Evolutionary conservation across 2,113 vertebrate genomes (phyloP), one percentile per base, ranked within the genome.

Genomic region (Melanotaenia duboulayi): DNA sequence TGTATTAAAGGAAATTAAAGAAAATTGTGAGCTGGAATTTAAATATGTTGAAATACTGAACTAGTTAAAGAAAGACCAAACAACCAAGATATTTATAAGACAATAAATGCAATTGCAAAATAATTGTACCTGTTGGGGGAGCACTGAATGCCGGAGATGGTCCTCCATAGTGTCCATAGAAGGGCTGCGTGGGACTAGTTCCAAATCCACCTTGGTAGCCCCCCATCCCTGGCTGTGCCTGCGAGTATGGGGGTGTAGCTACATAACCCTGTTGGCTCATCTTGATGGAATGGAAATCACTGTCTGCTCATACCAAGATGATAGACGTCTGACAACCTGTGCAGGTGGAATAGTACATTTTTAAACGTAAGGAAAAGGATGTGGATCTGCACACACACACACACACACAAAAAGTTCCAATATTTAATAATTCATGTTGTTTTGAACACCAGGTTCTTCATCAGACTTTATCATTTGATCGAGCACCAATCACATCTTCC

Each of bases 191-290:
- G 73, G 76, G 86, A 65, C 93, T 72, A 44, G 91, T 49, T 32
- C 95, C 95, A 58, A 94, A 96, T 17, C 93, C 93, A 74, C 91
- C 73, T 71, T 95, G 92, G 89, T 95, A 96, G 17, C 93, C 92
- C 74, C 95, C 96, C 83, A 97, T 94, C 88, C 95, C 95, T n/a
- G 96, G 89, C 83, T 97, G 97, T 48, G 96, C 90, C 51, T 99
- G 96, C 56, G 97, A 97, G 89, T 96, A 97, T 0, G 96, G 95
- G 60, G 98, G 96, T 66, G 97, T 81, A 70, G 96, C 94, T 71
- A 97, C 95, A 86, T 96, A 99, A 87, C 97, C 96, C 86, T 97
- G 97, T 84, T 97, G 97, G 93, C 95, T 99, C 98, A 99, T 99
- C 52, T n/a, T 80, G 48, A 17, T 66, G 71, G 24, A 56, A 75